Evolutionary conservation across 2,888 invertebrate species (phyloP), one percentile per base, ranked within the genome.

Genomic region (Acleris holmiana): DNA sequence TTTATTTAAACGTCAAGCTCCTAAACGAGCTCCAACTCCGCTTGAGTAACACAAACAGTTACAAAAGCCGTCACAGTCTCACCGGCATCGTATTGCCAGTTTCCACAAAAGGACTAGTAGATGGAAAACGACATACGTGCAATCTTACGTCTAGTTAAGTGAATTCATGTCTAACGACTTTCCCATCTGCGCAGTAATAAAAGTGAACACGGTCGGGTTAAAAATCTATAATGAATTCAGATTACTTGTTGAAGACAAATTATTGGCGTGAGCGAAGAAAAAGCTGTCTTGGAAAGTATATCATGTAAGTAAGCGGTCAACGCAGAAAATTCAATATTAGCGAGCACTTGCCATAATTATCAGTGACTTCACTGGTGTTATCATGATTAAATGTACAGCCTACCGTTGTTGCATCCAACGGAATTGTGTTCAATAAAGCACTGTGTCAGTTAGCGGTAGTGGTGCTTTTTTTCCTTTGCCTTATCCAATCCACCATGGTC

Each of bases 371-470:
- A 29, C 48, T 44, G 60, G 48, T 59, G 48, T 59, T 65, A 60
- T 65, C 55, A 23, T 55, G 64, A 65, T 59, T 29, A 23, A 54
- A 60, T 48, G 60, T 47, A 64, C 48, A 35, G 65, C 50, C 64
- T 60, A 67, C 68, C 83, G 84, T 83, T 83, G 83, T 68, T 53
- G 69, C 73, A 71, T 73, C 77, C 82, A 86, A 86, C 85, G 84
- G 86, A 84, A 85, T 86, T 82, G 79, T 84, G 81, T 83, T 86
- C 86, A 86, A 88, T 89, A 88, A 86, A 89, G 82, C 90, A 90
- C 88, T 90, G 85, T 91, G 91, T 88, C 91, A 88, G 77, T 73
- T 91, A 91, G 91, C 91, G 91, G 91, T 89, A 81, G 84, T 84
- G 78, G 75, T 76, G 66, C 70, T 71, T 84, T 90, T 90, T 90